Evolutionary conservation across 2,113 vertebrate species (phyloP).

Genomic region (Perognathus longimembris): DNA sequence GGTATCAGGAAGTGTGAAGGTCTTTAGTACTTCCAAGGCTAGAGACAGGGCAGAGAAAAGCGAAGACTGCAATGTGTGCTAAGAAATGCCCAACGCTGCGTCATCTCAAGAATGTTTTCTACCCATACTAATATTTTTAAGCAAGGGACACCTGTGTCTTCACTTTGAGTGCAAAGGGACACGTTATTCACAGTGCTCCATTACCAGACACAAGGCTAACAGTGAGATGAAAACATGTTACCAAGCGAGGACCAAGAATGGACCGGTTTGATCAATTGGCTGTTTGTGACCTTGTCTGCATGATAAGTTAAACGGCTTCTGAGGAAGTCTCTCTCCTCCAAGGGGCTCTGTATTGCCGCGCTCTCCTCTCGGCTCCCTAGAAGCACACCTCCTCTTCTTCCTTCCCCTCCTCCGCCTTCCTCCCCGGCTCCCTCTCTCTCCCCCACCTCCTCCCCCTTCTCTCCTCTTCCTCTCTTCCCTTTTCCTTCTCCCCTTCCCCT

Average conservation of each 20-base stretch:
- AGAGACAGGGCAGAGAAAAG: not conserved
- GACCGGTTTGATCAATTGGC: not conserved
- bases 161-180: not conserved
- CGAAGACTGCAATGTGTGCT: not conserved
- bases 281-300: not conserved
- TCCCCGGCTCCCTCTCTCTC: too few species aligned
- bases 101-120: not conserved
- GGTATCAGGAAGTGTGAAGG: not conserved
- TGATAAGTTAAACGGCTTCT: not conserved
- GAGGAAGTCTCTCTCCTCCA: not conserved
- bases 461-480: too few species aligned
- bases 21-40: not conserved
- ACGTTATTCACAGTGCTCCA: not conserved
- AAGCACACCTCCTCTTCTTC: too few species aligned
- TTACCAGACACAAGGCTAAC: slow-evolving; percentile 2
- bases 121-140: not conserved
- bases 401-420: too few species aligned
- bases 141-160: not conserved
- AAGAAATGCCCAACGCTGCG: not conserved
- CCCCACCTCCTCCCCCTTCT: too few species aligned
- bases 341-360: not conserved
- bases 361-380: too few species aligned
- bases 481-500: too few species aligned
- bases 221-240: slow-evolving; percentile 28
- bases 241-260: not conserved